These are phyloP conservation scores for Oreochromis tanganicae DNA, from an alignment of 2,113 vertebrate genomes.

Conservation along the genomic window DNA sequence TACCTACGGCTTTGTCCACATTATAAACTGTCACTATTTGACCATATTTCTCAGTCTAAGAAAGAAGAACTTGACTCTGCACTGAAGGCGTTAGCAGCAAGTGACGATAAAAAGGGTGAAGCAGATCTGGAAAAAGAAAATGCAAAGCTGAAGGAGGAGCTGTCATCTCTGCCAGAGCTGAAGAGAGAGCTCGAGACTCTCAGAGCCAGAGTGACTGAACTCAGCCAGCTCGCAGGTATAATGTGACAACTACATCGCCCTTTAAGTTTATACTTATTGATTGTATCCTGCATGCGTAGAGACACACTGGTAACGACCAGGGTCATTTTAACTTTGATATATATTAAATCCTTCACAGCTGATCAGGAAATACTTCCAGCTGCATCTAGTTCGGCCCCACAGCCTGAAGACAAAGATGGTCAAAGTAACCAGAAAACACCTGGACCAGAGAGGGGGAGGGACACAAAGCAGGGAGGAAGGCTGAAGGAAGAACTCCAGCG, in stretches of 20 bases:
- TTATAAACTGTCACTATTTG: not conserved
- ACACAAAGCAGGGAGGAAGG: not conserved
- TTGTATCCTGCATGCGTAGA: not conserved
- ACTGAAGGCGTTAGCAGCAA: slow-evolving; percentile 37
- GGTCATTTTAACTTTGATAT: not conserved
- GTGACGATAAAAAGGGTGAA: slow-evolving; percentile 8
- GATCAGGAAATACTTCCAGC: slow-evolving; percentile 3
- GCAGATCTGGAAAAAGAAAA: slow-evolving; percentile 62
- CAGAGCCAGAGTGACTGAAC: slow-evolving; percentile 61
- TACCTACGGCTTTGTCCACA: not conserved
- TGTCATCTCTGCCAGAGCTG: slow-evolving; percentile 62
- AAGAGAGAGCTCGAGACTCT: slow-evolving; percentile 69
- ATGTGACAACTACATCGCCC: not conserved
- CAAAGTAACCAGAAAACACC: not conserved
- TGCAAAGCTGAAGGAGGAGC: slow-evolving; percentile 54
- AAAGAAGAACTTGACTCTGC: slow-evolving; percentile 62
- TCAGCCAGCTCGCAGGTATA: slow-evolving; percentile 65
- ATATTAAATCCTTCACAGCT: slow-evolving; percentile 23
- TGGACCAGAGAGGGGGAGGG: slow-evolving; percentile 17
- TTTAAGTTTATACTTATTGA: not conserved
- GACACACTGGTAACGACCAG: not conserved
- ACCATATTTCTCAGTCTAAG: slow-evolving; percentile 42
- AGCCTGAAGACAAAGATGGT: slow-evolving; percentile 9
- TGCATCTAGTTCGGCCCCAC: not conserved
- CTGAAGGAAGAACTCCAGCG: slow-evolving; percentile 62